A percentile compares a stretch with the other conserved stretches of the same genome.
Conservation (phyloP, 2,113 vertebrate species). For the Cisticola juncidis region DNA sequence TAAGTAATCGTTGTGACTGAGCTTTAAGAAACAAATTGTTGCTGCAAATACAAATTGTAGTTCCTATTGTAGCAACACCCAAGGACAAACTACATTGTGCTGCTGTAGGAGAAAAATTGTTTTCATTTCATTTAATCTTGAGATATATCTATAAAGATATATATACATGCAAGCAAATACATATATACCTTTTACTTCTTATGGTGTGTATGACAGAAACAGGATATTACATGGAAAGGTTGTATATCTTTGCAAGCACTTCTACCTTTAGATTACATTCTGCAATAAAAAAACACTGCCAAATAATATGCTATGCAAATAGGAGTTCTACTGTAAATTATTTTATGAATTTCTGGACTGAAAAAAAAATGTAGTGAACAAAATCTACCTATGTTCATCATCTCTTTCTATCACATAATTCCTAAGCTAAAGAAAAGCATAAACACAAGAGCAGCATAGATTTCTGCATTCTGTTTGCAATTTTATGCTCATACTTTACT, state of each 20-base stretch:
- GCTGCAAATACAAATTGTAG: background rate
- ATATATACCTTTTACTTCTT: background rate
- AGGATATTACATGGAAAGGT: background rate
- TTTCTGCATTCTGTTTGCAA: background rate
- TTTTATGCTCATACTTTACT: background rate
- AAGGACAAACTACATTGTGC: background rate
- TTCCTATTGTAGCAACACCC: background rate
- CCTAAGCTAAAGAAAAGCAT: background rate
- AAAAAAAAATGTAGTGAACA: background rate
- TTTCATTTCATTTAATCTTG: background rate
- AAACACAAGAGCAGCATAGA: background rate
- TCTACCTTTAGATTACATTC: background rate
- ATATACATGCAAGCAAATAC: background rate
- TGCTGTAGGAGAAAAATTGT: background rate
- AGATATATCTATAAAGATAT: background rate
- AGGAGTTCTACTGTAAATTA: background rate
- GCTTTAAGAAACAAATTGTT: background rate
- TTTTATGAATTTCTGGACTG: background rate
- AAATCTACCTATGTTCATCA: background rate
- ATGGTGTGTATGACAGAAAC: background rate
- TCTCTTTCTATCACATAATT: background rate
- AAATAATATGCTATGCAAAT: background rate
- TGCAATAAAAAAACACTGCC: background rate
- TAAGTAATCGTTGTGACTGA: background rate
- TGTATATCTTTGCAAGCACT: background rate